Evolutionary conservation across 2,113 vertebrate species (phyloP), one percentile per base, ranked within the genome.

Genomic region (Psettodes erumei): DNA sequence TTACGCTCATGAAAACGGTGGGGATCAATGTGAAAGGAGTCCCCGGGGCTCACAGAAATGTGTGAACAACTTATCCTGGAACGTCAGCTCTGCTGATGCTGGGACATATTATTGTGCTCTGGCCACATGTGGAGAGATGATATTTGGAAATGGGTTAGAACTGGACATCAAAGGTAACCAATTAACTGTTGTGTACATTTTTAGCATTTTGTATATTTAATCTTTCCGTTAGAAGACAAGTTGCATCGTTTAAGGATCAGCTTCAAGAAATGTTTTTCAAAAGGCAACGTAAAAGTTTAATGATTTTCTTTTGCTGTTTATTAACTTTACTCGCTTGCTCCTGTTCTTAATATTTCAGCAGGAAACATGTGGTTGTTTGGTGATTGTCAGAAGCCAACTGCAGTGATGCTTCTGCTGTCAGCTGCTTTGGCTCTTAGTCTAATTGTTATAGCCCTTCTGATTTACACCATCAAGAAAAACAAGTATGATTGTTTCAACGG

Each of bases 61-160:
- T 43, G 12, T 54, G 37, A 72, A 70, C 58, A 56, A 18, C 6
- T 68, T 81, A 42, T 61, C 27, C 0, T 63, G 33, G 23, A 58
- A 43, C 3, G 1, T 75, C 33, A 63, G n/a, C 47, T 42, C 61
- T 53, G 79, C 83, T 35, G 83, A 86, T 51, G 10, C 71, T 40
- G 86, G 62, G n/a, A 82, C 55, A 12, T 77, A 79, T 19, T 64
- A 73, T 51, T 91, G 88, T 48, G 86, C 84, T 42, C 62, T 83
- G 59, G 58, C 61, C 42, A 18, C 82, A 33, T 86, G 78, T 84
- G 84, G 45, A 5, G 15, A 64, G 62, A 75, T 87, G 3, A 18
- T 84, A 6, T 75, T 89, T 75, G 69, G 66, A 82, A 77, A 76
- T 21, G 60, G 55, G 53, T 58, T 62, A 19, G 71, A 77, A 37